Evolutionary conservation across 1,140 invertebrate species (phyloP).

Genomic region (Vollenhovia emeryi): DNA sequence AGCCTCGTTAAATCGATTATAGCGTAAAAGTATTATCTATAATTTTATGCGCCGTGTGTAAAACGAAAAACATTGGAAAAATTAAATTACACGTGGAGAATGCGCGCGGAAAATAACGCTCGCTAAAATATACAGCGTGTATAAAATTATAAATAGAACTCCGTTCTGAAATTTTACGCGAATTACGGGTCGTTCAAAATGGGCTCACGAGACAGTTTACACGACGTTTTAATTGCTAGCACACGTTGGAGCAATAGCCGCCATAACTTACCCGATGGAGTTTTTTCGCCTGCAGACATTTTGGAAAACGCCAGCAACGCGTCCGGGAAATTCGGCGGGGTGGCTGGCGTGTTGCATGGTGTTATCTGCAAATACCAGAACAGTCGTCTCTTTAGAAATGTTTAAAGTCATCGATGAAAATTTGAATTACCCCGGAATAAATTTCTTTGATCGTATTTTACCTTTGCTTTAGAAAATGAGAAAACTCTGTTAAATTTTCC

Average conservation of each 20-base stretch:
- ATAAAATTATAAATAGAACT: background rate
- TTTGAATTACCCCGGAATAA: background rate
- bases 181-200: background rate
- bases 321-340: slow-evolving; percentile 95
- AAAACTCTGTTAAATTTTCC: background rate
- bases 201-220: background rate
- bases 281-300: slow-evolving; percentile 88
- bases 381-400: background rate
- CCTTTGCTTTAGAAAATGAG: background rate
- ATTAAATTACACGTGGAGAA: background rate
- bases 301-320: slow-evolving; percentile 93
- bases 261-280: slow-evolving; percentile 80
- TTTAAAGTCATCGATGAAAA: background rate
- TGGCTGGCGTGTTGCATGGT: slow-evolving; percentile 95
- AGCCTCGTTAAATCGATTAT: background rate
- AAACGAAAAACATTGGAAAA: background rate
- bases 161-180: background rate
- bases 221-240: background rate
- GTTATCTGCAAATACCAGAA: slow-evolving; percentile 88
- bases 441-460: background rate
- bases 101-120: background rate
- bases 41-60: background rate
- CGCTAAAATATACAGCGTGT: background rate
- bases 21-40: background rate
- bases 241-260: background rate